Evolutionary conservation across 2,797 vertebrate species (phyloP).

Genomic region (Rhinichthys osculus): DNA sequence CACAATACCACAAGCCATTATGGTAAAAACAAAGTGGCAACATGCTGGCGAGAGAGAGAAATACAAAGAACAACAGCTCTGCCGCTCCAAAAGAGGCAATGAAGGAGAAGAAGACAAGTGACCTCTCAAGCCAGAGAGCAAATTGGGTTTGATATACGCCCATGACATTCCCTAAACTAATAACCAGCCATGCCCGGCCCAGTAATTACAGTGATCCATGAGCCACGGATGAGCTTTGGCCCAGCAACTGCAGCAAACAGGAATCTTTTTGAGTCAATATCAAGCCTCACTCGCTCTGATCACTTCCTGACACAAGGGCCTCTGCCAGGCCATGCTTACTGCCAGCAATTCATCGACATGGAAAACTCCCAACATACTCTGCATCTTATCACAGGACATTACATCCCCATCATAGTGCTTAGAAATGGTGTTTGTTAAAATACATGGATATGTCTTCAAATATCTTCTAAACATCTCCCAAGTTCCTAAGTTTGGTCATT

Average conservation of each 20-base stretch:
- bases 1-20: constrained; percentile 17
- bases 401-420: constrained; percentile 26
- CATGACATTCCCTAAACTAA: constrained; percentile 85
- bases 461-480: not conserved
- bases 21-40: constrained; percentile 6
- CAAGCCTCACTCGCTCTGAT: constrained; percentile 25
- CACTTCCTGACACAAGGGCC: constrained; percentile 54
- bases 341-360: constrained; percentile 54
- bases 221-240: constrained; percentile 54
- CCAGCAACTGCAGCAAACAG: constrained; percentile 45
- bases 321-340: constrained; percentile 52
- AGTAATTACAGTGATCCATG: constrained; percentile 80
- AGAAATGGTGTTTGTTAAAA: not conserved
- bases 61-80: constrained; percentile 29
- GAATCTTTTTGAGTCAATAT: constrained; percentile 48
- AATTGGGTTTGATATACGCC: constrained; percentile 84
- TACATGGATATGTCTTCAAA: not conserved
- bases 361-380: constrained; percentile 41
- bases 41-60: constrained; percentile 21
- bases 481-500: not conserved
- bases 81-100: constrained; percentile 24
- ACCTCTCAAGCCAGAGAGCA: constrained; percentile 72
- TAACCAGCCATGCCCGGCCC: constrained; percentile 79
- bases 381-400: constrained; percentile 53
- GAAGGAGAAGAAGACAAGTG: constrained; percentile 60